Percentiles rank a stretch among this genome's conserved stretches.
Evolutionary conservation across 2,797 vertebrate genomes (phyloP).

Genomic region (Echeneis naucrates): DNA sequence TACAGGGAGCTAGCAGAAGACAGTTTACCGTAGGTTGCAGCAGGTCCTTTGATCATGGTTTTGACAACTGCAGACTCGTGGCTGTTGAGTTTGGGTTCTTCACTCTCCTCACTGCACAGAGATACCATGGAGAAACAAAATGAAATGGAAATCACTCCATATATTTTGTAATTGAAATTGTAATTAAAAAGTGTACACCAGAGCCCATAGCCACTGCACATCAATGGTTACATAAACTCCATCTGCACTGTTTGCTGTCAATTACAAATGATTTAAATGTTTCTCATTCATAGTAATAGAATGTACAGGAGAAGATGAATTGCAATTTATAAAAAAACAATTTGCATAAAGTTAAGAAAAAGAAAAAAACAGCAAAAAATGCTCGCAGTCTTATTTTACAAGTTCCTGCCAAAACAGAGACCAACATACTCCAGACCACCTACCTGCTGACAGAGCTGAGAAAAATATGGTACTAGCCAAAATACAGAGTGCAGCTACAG

Average conservation of each 20-base stretch:
- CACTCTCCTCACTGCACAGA: constrained; percentile 80
- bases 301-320: not conserved
- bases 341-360: constrained; percentile 1
- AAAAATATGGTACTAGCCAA: constrained; percentile 57
- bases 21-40: constrained; percentile 76
- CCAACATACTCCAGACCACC: constrained; percentile 58
- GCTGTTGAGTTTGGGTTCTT: constrained; percentile 70
- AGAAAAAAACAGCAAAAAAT: not conserved
- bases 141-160: constrained; percentile 1
- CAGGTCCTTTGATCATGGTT: constrained; percentile 76
- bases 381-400: constrained; percentile 32
- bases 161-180: constrained; percentile 15
- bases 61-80: constrained; percentile 70
- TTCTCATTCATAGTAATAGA: not conserved
- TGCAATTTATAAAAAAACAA: constrained; percentile 19
- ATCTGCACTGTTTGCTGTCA: not conserved
- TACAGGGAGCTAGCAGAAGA: not conserved
- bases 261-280: constrained; percentile 3
- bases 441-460: constrained; percentile 64
- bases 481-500: constrained; percentile 50
- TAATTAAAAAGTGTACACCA: not conserved
- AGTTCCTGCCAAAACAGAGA: constrained; percentile 51
- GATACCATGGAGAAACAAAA: constrained; percentile 36
- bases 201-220: not conserved
- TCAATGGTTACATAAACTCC: not conserved